Conservation (phyloP, 1,140 invertebrate species). For the Battus philenor region DNA sequence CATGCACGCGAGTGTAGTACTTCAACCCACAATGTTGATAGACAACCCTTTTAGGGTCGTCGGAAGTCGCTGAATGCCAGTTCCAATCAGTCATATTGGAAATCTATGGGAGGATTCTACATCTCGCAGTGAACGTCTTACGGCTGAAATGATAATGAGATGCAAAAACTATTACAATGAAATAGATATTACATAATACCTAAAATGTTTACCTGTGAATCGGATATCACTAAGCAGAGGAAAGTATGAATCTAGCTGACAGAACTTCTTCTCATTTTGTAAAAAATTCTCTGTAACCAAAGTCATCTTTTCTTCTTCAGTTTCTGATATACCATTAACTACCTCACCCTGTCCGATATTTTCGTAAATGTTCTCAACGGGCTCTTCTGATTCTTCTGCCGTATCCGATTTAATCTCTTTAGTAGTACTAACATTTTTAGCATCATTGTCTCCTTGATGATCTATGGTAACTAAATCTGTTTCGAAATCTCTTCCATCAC, state of each 20-base stretch:
- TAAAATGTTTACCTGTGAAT: constrained; percentile 61
- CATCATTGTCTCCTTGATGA: background rate
- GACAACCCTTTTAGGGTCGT: too few relatives aligned
- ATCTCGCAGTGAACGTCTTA: too few relatives aligned
- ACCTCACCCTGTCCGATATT: constrained; percentile 5
- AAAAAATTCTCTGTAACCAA: constrained; percentile 60
- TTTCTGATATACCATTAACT: constrained; percentile 28
- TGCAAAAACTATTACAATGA: too few relatives aligned
- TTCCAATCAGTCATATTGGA: too few relatives aligned
- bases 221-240: constrained; percentile 66
- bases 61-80: too few relatives aligned
- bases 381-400: background rate
- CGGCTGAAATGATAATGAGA: too few relatives aligned
- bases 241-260: constrained; percentile 48
- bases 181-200: constrained; percentile 5
- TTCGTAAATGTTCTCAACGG: constrained; percentile 16
- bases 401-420: constrained; percentile 7
- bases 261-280: constrained; percentile 65
- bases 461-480: background rate
- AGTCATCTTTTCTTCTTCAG: constrained; percentile 34
- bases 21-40: too few relatives aligned
- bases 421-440: background rate
- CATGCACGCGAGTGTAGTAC: too few relatives aligned
- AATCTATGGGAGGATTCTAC: too few relatives aligned
- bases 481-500: constrained; percentile 24